Evolutionary conservation across 1,140 invertebrate species (phyloP), one percentile per base, ranked within the genome.

Genomic region (Tribolium castaneum): DNA sequence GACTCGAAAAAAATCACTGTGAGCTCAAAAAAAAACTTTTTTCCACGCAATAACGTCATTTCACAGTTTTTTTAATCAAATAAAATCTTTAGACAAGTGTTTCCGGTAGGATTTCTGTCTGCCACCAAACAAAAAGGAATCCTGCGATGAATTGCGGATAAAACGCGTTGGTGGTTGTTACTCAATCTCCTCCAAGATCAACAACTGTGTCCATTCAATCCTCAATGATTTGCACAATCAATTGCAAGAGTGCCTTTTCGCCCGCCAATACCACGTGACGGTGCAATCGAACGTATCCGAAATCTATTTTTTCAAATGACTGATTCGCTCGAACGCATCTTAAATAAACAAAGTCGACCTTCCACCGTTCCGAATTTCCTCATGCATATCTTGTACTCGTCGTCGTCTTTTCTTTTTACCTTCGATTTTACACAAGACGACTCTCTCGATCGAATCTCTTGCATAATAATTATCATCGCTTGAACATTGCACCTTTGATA

Each of bases 271-370:
- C 56, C 9, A 30, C 9, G 56, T 62, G 59, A 35, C n/a, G 25
- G 30, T 66, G 59, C 59, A 22, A 34, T 66, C 59, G 6, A 66
- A 66, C 59, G 59, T 25, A 66, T 66, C 59, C 30, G 12, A 66
- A 66, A 22, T 66, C 13, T 35, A 25, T 39, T 22, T 66, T 66
- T 66, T 66, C 34, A 6, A 5, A 10, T n/a, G 34, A 30, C 1
- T 19, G 59, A 66, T 66, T 30, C 30, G 34, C 14, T 66, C 30
- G 59, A 66, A 35, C 10, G 59, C 59, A 66, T 66, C 59, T 66
- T 66, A 35, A 66, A 66, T 66, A 66, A 66, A 66, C 59, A 66
- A 13, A 66, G n/a, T 66, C 59, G 59, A 34, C 59, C 59, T 66
- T 66, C 59, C 59, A 12, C 25, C 30, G 30, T 66, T 66, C 30